Base-by-base conservation (phyloP, 2,888 invertebrate genomes). In the Tinea trinotella region DNA sequence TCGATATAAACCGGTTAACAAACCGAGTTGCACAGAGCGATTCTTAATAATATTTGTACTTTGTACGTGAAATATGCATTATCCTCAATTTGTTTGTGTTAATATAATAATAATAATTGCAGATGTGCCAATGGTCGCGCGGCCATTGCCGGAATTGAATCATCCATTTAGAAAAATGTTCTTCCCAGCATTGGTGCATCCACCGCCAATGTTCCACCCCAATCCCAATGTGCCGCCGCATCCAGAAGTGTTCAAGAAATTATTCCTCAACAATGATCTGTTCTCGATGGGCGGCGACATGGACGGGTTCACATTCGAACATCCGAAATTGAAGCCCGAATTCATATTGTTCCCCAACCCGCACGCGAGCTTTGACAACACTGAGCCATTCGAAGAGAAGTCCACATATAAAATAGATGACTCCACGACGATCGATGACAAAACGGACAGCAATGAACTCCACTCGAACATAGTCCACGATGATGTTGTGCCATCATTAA, bases 231-330 rank as follows among this genome's bases (percentile, higher is more conserved):
- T 13, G 57, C 60, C 4, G 66, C 68, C 53, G 74, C 81, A 1
- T 58, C 68, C 0, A 69, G 74, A 40, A 1, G 58, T 82, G 1
- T 61, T 84, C 3, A 71, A 66, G 60, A 81, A 71, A 58, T 66
- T 84, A 10, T 60, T 84, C 0, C 67, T 59, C 53, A 71, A 65
- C 57, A 75, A 73, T 46, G 74, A 79, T 19, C 57, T 79, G 0
- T 77, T 82, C 57, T 64, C 66, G 1, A 57, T 74, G 77, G 5
- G 67, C 71, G 3, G 17, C 61, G 1, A 61, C 65, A 2, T 78
- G 80, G 0, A 57, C 67, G 0, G 54, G 67, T 84, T 40, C 4
- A 40, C 40, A 7, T 12, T 40, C 12, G 13, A 40, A 40, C 12
- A 12, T 6, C 40, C 7, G 13, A 40, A 40, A 40, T 9, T 24